phyloP scores from a whole-genome alignment of 2,113 vertebrate species.

The Apeltes quadracus region DNA sequence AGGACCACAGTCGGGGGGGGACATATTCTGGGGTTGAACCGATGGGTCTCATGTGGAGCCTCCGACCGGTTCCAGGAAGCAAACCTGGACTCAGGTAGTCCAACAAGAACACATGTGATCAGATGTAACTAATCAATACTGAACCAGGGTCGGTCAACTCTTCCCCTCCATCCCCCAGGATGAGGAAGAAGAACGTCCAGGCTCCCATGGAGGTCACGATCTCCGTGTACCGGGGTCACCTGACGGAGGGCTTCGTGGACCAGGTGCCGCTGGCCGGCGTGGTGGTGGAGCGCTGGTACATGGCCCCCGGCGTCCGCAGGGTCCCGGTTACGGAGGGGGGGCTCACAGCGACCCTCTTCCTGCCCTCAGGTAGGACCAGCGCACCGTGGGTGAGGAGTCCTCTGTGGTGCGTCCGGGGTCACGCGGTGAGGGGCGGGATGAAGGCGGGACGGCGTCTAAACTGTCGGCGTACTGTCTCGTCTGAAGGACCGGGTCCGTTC shows the following conservation, averaged over 20 bases:
- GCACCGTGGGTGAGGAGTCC: not conserved
- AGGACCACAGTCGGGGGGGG: conserved; percentile 74
- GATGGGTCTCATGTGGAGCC: conserved; percentile 82
- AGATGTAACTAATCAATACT: not conserved
- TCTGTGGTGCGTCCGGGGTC: not conserved
- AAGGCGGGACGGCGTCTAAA: not conserved
- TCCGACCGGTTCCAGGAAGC: conserved; percentile 77
- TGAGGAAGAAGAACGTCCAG: conserved; percentile 71
- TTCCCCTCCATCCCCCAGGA: conserved; percentile 50
- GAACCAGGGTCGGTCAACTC: not conserved
- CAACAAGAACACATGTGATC: not conserved
- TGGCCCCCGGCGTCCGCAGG: conserved; percentile 71
- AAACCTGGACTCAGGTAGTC: conserved; percentile 73
- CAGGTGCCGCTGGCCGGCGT: conserved; percentile 51
- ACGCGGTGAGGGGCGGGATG: too few relatives aligned
- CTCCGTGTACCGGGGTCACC: conserved; percentile 72
- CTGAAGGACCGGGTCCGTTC: conserved; percentile 79
- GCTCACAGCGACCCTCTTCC: conserved; percentile 72
- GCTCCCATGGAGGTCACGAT: conserved; percentile 68
- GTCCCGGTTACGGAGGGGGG: conserved; percentile 58
- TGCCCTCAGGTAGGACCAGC: conserved; percentile 73
- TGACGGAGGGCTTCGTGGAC: conserved; percentile 60
- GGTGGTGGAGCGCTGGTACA: conserved; percentile 77
- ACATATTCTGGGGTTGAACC: conserved; percentile 76
- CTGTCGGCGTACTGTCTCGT: not conserved